phyloP scores from a whole-genome alignment of 2,888 invertebrate species.

The Drosophila formosana region DNA sequence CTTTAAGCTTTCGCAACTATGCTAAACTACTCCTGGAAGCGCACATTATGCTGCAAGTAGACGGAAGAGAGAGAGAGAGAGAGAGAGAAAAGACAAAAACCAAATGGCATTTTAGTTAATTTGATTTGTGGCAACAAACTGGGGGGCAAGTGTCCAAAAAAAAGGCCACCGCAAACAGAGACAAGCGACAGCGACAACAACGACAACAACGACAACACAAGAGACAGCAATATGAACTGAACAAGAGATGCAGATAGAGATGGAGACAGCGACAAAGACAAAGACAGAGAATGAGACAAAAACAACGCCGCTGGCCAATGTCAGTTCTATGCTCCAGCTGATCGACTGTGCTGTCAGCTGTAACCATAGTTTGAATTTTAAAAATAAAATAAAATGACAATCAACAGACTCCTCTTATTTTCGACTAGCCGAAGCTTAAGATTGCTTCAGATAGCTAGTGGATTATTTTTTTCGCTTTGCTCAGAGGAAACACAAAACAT shows the following conservation, averaged over 20 bases:
- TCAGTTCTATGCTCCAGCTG: not conserved
- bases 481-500: not conserved
- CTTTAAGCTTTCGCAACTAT: conserved; percentile 68
- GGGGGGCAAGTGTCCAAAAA: conserved; percentile 37
- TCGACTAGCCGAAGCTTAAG: conserved; percentile 1
- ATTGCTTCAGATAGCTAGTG: not conserved
- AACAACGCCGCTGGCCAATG: not conserved
- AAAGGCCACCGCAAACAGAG: conserved; percentile 15
- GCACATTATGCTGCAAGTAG: conserved; percentile 83
- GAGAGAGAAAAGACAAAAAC: conserved; percentile 73
- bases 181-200: conserved; percentile 2
- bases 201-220: conserved; percentile 2
- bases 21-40: conserved; percentile 76
- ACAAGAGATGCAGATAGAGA: conserved; percentile 47
- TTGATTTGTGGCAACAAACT: conserved; percentile 68
- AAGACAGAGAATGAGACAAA: conserved; percentile 37
- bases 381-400: not conserved
- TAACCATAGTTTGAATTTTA: not conserved
- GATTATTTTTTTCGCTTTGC: not conserved
- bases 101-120: conserved; percentile 81
- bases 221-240: not conserved
- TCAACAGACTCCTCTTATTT: conserved; percentile 4
- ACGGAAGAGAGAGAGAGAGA: conserved; percentile 46
- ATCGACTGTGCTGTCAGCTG: conserved; percentile 9
- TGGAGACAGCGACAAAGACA: conserved; percentile 1